These are phyloP conservation scores for Brachyopa scutellaris DNA, from an alignment of 2,888 invertebrate species.

Conservation along the genomic window DNA sequence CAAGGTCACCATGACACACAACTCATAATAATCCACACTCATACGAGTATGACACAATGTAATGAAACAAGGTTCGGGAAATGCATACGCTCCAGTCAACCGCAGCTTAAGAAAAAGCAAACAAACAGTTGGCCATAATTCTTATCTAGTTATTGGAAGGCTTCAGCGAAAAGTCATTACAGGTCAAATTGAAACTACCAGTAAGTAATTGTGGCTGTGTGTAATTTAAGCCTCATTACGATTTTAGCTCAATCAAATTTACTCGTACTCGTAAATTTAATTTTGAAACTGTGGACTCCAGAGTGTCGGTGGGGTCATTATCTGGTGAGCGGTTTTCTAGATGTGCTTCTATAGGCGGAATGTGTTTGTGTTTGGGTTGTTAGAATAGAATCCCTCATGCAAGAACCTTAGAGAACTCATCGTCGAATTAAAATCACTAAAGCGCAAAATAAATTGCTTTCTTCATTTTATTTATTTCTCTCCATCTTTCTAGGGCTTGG, in stretches of 20 bases:
- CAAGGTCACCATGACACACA: conserved; percentile 46
- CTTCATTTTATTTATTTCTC: neutral
- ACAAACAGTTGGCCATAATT: neutral
- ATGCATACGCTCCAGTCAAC: conserved; percentile 40
- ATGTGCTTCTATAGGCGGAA: conserved; percentile 1
- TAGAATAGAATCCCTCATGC: conserved; percentile 41
- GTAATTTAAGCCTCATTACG: conserved; percentile 32
- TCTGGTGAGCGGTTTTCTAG: conserved; percentile 57
- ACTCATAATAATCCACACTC: conserved; percentile 34
- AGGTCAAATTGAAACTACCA: conserved; percentile 32
- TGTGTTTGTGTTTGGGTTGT: conserved; percentile 3
- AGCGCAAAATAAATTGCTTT: conserved; percentile 47
- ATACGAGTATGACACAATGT: conserved; percentile 29
- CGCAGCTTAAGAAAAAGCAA: neutral
- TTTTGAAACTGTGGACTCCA: neutral
- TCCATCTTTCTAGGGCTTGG: neutral
- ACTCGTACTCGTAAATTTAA: conserved; percentile 47
- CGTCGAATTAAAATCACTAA: conserved; percentile 63
- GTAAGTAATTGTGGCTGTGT: conserved; percentile 33
- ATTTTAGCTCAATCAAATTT: conserved; percentile 45
- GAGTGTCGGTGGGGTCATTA: conserved; percentile 59
- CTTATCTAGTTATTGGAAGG: neutral
- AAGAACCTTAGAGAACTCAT: conserved; percentile 53
- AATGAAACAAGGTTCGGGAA: conserved; percentile 20
- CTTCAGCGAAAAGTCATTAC: conserved; percentile 41